Conservation (phyloP, 2,888 invertebrate species). For the Clostera curtula region DNA sequence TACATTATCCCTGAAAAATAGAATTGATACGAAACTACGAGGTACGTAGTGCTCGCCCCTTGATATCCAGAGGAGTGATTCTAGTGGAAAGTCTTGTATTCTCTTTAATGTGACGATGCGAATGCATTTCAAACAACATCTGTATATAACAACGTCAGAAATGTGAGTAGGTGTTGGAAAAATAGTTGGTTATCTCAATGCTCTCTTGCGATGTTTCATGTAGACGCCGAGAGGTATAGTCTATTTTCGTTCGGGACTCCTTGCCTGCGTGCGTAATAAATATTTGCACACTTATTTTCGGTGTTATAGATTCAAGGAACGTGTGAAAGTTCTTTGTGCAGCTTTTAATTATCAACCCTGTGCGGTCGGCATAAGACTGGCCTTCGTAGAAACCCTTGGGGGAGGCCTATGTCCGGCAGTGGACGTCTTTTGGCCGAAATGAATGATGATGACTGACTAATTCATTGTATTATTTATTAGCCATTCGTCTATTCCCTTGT, state of each 20-base stretch:
- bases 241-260: conserved; percentile 53
- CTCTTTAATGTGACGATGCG: conserved; percentile 7
- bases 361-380: too few species aligned
- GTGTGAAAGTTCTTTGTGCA: conserved; percentile 19
- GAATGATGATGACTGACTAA: too few species aligned
- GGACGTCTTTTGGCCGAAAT: too few species aligned
- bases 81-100: conserved; percentile 5
- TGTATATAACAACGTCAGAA: conserved; percentile 27
- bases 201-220: conserved; percentile 47
- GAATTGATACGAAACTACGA: too few species aligned
- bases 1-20: too few species aligned
- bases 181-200: conserved; percentile 43
- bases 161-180: conserved; percentile 51
- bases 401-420: too few species aligned
- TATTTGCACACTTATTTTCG: conserved; percentile 51
- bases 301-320: conserved; percentile 33
- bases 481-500: too few species aligned
- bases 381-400: too few species aligned
- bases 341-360: too few species aligned
- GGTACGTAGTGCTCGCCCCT: too few species aligned
- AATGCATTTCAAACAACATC: conserved; percentile 29
- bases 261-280: conserved; percentile 48
- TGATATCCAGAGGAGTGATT: too few species aligned
- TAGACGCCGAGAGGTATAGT: conserved; percentile 45
- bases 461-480: too few species aligned